phyloP scores from a whole-genome alignment of 2,113 vertebrate species.

The Chaenogobius annularis region DNA sequence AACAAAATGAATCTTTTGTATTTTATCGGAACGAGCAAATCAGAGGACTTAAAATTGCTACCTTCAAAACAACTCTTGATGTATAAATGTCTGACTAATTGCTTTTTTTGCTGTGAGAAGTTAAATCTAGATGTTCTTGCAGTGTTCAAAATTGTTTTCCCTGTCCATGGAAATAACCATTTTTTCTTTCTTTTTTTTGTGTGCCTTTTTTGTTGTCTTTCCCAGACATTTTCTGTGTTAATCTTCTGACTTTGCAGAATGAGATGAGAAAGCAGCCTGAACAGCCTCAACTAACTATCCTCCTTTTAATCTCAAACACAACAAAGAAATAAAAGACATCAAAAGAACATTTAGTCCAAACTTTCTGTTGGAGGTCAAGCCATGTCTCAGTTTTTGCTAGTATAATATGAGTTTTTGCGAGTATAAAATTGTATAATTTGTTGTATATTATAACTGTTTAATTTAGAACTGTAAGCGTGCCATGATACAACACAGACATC shows the following conservation, averaged over 20 bases:
- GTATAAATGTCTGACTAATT: background rate
- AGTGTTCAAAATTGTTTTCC: slow-evolving; percentile 5
- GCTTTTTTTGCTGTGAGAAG: background rate
- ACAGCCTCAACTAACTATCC: slow-evolving; percentile 2
- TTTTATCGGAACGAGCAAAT: background rate
- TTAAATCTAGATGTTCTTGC: background rate
- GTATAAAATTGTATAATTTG: background rate
- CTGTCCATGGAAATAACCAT: background rate
- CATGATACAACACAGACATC: too few species aligned
- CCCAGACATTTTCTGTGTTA: slow-evolving; percentile 4
- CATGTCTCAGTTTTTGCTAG: slow-evolving; percentile 12
- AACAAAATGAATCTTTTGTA: background rate
- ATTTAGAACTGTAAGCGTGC: too few species aligned
- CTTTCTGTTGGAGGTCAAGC: slow-evolving; percentile 4
- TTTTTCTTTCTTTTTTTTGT: background rate
- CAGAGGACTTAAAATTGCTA: background rate
- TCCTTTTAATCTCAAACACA: slow-evolving; percentile 6
- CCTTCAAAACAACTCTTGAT: background rate
- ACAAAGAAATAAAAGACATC: slow-evolving; percentile 14
- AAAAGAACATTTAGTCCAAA: slow-evolving; percentile 27
- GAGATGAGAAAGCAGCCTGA: slow-evolving; percentile 21
- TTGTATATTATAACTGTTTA: too few species aligned
- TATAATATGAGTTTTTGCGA: background rate
- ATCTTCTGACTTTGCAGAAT: background rate
- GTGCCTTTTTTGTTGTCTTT: slow-evolving; percentile 13